Evolutionary conservation across 2,113 vertebrate genomes (phyloP), one percentile per base, ranked within the genome.

Genomic region (Romanogobio albipinnatus): DNA sequence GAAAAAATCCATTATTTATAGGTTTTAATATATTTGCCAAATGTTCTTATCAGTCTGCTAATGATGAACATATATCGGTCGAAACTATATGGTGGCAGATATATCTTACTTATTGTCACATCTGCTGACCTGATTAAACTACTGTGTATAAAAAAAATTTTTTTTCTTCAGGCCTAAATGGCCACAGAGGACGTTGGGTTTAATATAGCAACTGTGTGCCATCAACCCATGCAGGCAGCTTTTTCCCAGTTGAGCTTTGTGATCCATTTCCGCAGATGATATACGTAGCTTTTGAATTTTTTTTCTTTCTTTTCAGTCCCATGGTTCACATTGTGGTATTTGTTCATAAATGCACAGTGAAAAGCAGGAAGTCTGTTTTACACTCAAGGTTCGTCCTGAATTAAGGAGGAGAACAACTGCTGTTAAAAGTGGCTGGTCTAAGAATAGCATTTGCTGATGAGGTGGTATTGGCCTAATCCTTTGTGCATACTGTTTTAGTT

Each of bases 391-490:
- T 58, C 39, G 59, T 82, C 78, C 77, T 53, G 75, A 82, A 75
- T 71, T 66, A 66, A 66, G 43, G 56, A 36, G 29, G 53, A 59
- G 66, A 61, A 85, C 81, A 85, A 84, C 75, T 75, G 84, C 58
- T 84, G 71, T 84, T 74, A 62, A 74, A 81, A 84, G 56, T 82
- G 83, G 43, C 56, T 64, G 14, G 9, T 22, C 87, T 86, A 86
- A 85, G 81, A 87, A 87, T 88, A 87, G 82, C 75, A 53, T 66
- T 82, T 86, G 59, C 86, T 86, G 87, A 84, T 88, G 84, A 88
- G 53, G 84, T 83, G 68, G 79, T 51, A 13, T 53, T 62, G 68
- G 43, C n/a, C 39, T 87, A 86, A 88, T 84, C 86, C 87, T 87
- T 86, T 84, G 85, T 86, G 58, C 71, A 73, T 19, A 6, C 74